Conservation (phyloP, 1,140 invertebrate genomes). For the Papilio xuthus region DNA sequence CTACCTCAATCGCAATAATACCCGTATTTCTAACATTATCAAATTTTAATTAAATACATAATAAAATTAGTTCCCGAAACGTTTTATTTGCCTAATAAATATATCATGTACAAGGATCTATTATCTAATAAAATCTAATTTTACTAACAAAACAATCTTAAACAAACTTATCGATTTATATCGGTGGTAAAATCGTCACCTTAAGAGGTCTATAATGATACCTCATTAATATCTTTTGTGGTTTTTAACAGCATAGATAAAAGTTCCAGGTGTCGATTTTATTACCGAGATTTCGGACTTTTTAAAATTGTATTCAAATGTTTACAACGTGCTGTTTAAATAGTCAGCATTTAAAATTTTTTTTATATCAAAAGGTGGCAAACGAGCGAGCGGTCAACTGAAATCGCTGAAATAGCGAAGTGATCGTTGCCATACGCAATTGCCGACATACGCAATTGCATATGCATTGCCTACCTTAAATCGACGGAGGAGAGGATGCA, state of each 20-base stretch:
- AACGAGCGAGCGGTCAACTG: too few relatives aligned
- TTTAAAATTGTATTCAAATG: neutral
- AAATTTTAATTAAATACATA: conserved; percentile 28
- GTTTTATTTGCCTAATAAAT: conserved; percentile 62
- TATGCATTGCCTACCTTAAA: too few relatives aligned
- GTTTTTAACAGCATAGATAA: conserved; percentile 47
- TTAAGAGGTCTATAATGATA: conserved; percentile 55
- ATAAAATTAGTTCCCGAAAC: conserved; percentile 43
- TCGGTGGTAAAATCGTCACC: conserved; percentile 63
- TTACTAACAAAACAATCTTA: conserved; percentile 58
- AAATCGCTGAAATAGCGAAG: too few relatives aligned
- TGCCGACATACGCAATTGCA: too few relatives aligned
- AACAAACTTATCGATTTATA: conserved; percentile 63
- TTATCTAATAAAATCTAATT: conserved; percentile 50
- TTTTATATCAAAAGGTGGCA: too few relatives aligned
- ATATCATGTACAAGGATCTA: conserved; percentile 55
- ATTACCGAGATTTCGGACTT: neutral
- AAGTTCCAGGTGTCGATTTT: conserved; percentile 17
- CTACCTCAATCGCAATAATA: neutral
- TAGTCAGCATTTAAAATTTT: too few relatives aligned
- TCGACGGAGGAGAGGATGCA: too few relatives aligned
- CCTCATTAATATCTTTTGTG: conserved; percentile 57
- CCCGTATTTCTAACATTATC: neutral
- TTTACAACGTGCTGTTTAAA: neutral
- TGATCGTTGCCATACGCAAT: too few relatives aligned